Evolutionary conservation across 2,113 vertebrate species (phyloP), one percentile per base, ranked within the genome.

Genomic region (Malurus melanocephalus): DNA sequence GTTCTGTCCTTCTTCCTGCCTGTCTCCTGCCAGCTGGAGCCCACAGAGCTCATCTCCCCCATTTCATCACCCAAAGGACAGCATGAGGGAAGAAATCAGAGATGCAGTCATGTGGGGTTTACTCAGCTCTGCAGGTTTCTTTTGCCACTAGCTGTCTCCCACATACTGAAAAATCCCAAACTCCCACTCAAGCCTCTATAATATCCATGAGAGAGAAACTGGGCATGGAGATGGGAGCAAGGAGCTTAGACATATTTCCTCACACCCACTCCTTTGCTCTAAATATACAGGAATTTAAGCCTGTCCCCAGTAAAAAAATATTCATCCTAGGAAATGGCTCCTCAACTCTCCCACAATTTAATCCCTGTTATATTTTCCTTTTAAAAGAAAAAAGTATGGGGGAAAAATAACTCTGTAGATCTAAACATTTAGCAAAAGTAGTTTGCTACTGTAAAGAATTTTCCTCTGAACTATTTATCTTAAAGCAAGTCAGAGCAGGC

Each of bases 391-490:
- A 87, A 89, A 72, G 11, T 22, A 24, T 38, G 13, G 15, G 4
- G 1, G 4, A 19, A 26, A 55, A 62, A 38, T 35, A 43, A 51
- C 42, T 57, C 18, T 28, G 57, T 3, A n/a, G 68, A 71, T 20
- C 43, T 74, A 93, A 74, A 51, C 49, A 84, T 78, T 87, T 90
- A 82, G 89, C 80, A 86, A 87, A 93, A 92, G 74, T 73, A 84
- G 72, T 86, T 95, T 85, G 32, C 65, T 87, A 66, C 86, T 67
- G 55, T 64, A 80, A 91, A 90, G 85, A 92, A 28, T 94, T 92
- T 85, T 84, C 43, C 83, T 85, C 62, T 89, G 90, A 90, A 93
- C 89, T 89, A 45, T 94, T 77, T 94, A 92, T 85, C 85, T 92
- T 87, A 80, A 89, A 94, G 87, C 45, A 30, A 64, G 87, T 93